Evolutionary conservation across 2,888 invertebrate species (phyloP).

Genomic region (Drosophila neonasuta): DNA sequence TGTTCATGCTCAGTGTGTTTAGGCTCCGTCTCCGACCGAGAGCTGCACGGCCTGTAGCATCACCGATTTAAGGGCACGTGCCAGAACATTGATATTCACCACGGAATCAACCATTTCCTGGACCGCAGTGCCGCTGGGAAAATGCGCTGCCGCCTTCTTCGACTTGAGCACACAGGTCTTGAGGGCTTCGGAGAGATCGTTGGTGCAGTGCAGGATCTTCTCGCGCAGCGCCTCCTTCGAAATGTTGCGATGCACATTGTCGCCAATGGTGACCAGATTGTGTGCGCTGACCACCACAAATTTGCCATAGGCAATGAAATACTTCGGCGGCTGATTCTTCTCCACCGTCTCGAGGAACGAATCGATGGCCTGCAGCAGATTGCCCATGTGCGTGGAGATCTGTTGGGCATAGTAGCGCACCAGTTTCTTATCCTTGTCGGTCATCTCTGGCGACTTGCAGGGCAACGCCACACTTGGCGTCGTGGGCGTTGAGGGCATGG

Average conservation of each 20-base stretch:
- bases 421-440: constrained; percentile 91
- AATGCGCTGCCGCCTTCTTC: constrained; percentile 94
- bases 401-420: constrained; percentile 94
- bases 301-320: constrained; percentile 95
- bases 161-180: constrained; percentile 93
- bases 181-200: constrained; percentile 90
- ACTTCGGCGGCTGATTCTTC: constrained; percentile 96
- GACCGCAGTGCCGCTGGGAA: constrained; percentile 94
- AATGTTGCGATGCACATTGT: constrained; percentile 94
- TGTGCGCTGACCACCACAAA: constrained; percentile 97
- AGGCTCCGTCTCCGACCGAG: constrained; percentile 69
- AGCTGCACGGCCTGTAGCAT: constrained; percentile 86
- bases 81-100: constrained; percentile 91
- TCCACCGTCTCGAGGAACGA: constrained; percentile 95
- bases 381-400: constrained; percentile 91
- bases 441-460: constrained; percentile 81
- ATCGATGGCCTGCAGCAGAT: constrained; percentile 94
- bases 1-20: constrained; percentile 25
- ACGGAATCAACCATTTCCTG: constrained; percentile 97
- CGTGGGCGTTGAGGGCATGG: constrained; percentile 50
- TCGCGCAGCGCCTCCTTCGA: constrained; percentile 88
- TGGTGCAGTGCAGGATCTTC: constrained; percentile 89
- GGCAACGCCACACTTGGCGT: constrained; percentile 39
- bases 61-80: constrained; percentile 89
- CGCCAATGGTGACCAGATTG: constrained; percentile 96